phyloP scores from a whole-genome alignment of 2,797 vertebrate genomes.

The Cossypha caffra region DNA sequence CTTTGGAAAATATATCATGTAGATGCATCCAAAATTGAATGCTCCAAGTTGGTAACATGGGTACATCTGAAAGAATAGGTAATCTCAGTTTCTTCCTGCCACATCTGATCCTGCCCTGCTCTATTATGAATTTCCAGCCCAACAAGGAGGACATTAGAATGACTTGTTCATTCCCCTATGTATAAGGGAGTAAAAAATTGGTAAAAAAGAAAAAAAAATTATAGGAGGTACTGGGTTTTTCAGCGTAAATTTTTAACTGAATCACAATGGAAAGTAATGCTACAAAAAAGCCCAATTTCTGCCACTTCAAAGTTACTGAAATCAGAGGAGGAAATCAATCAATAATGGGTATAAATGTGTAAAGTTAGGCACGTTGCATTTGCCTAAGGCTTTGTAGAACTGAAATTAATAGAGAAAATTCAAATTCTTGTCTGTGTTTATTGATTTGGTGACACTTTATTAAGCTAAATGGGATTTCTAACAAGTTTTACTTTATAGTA shows the following conservation, averaged over 20 bases:
- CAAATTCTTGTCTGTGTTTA: background rate
- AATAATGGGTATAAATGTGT: background rate
- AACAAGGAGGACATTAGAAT: background rate
- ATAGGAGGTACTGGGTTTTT: background rate
- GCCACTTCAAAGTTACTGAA: background rate
- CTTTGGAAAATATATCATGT: background rate
- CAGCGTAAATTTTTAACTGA: background rate
- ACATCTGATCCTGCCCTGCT: background rate
- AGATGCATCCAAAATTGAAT: background rate
- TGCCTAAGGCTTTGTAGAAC: background rate
- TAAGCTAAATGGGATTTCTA: background rate
- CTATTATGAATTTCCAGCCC: background rate
- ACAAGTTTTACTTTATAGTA: background rate
- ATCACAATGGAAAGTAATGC: background rate
- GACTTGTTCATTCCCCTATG: background rate
- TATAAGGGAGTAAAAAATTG: background rate
- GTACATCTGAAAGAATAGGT: background rate
- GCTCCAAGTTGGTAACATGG: background rate
- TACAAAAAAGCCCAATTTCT: background rate
- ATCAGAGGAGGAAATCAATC: background rate
- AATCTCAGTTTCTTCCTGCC: background rate
- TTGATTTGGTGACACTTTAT: background rate
- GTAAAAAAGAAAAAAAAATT: background rate
- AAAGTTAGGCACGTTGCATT: fast-evolving
- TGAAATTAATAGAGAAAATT: background rate